Conservation (phyloP, 2,888 invertebrate genomes). For the Hypolimnas misippus region DNA sequence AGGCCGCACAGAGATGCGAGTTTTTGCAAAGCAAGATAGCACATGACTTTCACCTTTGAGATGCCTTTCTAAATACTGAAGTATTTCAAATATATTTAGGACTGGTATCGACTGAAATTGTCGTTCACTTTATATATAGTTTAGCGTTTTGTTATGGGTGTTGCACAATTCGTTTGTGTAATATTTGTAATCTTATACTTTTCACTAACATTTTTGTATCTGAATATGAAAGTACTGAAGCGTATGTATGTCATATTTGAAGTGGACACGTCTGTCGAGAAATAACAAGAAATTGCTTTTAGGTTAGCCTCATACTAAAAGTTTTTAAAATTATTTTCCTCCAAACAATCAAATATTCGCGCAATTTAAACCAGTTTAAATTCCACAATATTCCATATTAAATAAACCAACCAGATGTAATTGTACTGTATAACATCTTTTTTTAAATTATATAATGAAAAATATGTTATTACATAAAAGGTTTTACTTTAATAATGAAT, state of each 20-base stretch:
- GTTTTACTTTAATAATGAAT: background rate
- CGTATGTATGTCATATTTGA: slow-evolving; percentile 22
- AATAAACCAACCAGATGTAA: background rate
- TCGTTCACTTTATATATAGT: background rate
- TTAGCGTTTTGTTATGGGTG: background rate
- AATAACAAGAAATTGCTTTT: slow-evolving; percentile 5
- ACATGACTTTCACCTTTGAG: slow-evolving; percentile 81
- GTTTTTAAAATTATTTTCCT: background rate
- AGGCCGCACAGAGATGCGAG: slow-evolving; percentile 79
- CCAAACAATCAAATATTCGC: background rate
- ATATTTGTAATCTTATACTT: background rate
- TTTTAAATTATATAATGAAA: background rate
- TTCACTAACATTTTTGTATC: slow-evolving; percentile 1
- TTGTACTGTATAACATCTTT: background rate
- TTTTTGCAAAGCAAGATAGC: slow-evolving; percentile 80
- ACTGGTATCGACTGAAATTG: slow-evolving; percentile 30
- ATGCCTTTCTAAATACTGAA: slow-evolving; percentile 79
- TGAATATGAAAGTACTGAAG: slow-evolving; percentile 22
- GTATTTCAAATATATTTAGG: slow-evolving; percentile 42
- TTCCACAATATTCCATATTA: slow-evolving; percentile 1
- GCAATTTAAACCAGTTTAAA: background rate
- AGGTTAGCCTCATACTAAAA: background rate
- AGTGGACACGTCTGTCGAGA: slow-evolving; percentile 1
- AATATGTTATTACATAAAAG: no score
- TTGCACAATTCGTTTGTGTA: slow-evolving; percentile 10